A percentile compares a stretch with the other conserved stretches of the same genome.
phyloP scores from a whole-genome alignment of 1,140 invertebrate species.

The Drosophila nikananu region DNA sequence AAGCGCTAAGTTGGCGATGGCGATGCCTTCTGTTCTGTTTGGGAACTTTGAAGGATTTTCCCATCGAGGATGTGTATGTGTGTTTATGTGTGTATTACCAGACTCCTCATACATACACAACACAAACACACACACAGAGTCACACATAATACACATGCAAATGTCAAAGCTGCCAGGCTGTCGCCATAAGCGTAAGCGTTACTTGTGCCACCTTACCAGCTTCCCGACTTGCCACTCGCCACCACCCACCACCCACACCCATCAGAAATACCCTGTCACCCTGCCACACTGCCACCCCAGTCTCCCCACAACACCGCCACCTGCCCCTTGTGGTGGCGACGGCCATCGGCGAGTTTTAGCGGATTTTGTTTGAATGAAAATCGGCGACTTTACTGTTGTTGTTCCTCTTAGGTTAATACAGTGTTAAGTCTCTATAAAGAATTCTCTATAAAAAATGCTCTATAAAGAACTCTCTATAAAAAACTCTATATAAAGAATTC shows the following conservation, averaged over 20 bases:
- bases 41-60: conserved; percentile 49
- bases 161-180: conserved; percentile 56
- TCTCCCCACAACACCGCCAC: background rate
- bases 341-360: conserved; percentile 55
- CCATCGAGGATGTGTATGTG: conserved; percentile 29
- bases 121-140: conserved; percentile 13
- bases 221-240: background rate
- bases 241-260: background rate
- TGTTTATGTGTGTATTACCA: conserved; percentile 27
- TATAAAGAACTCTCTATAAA: no score
- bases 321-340: conserved; percentile 10
- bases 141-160: conserved; percentile 53
- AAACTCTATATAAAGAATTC: no score
- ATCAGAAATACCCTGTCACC: background rate
- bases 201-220: conserved; percentile 32
- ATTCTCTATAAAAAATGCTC: no score
- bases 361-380: conserved; percentile 57
- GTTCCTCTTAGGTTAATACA: conserved; percentile 11
- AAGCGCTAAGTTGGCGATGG: conserved; percentile 37
- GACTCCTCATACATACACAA: conserved; percentile 9
- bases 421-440: background rate
- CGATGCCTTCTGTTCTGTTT: conserved; percentile 43
- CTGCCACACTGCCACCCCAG: background rate
- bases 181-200: conserved; percentile 45
- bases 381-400: conserved; percentile 9